These are phyloP conservation scores for Mobula hypostoma DNA, from an alignment of 2,113 vertebrate genomes.

Conservation along the genomic window DNA sequence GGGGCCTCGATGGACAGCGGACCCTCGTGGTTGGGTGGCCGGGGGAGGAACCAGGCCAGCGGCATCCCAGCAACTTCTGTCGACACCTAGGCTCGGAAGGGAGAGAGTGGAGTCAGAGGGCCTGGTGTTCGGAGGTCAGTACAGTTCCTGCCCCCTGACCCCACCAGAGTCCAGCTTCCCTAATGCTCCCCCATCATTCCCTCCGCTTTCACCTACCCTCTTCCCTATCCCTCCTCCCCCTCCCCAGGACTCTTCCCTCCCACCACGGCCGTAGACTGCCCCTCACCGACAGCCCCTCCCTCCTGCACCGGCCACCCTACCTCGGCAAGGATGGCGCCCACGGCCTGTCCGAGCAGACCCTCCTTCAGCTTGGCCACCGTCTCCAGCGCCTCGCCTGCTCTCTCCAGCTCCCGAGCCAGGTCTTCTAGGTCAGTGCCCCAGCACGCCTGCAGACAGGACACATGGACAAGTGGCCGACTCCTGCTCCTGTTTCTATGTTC, in stretches of 20 bases:
- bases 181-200: too few species aligned
- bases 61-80: conserved; percentile 43
- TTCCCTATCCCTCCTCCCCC: too few species aligned
- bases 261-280: too few species aligned
- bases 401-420: conserved; percentile 56
- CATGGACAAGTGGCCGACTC: too few species aligned
- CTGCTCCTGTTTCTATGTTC: too few species aligned
- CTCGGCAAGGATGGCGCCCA: conserved; percentile 44
- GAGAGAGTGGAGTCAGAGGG: neutral
- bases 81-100: conserved; percentile 49
- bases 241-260: too few species aligned
- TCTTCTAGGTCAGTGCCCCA: conserved; percentile 54
- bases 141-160: too few species aligned
- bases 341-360: conserved; percentile 44
- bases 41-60: conserved; percentile 47
- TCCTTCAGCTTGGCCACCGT: conserved; percentile 48
- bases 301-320: conserved; percentile 42
- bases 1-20: conserved; percentile 57
- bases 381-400: conserved; percentile 54
- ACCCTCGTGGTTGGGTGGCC: conserved; percentile 46
- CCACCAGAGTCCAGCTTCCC: too few species aligned
- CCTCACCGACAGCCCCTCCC: too few species aligned
- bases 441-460: conserved; percentile 39
- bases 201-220: too few species aligned
- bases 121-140: too few species aligned